Conservation (phyloP, 2,888 invertebrate species). For the Hesperia comma region DNA sequence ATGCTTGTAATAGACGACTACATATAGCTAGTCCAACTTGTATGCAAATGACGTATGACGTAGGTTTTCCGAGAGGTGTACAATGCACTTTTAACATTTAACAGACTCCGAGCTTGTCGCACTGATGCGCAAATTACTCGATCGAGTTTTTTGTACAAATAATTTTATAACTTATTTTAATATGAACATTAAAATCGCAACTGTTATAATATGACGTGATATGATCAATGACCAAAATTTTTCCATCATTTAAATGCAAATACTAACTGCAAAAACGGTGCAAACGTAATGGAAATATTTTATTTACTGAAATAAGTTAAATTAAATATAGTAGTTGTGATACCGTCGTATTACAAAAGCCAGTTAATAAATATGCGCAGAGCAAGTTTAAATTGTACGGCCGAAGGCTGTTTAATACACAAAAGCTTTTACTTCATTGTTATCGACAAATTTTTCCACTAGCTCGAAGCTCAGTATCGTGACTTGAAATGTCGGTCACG, state of each 20-base stretch:
- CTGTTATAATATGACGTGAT: no score
- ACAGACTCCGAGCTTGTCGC: slow-evolving; percentile 63
- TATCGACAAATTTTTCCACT: slow-evolving; percentile 21
- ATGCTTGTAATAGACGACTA: slow-evolving; percentile 45
- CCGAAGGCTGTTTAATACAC: slow-evolving; percentile 12
- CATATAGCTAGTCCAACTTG: slow-evolving; percentile 44
- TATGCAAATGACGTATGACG: slow-evolving; percentile 50
- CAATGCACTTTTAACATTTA: slow-evolving; percentile 78
- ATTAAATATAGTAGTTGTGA: no score
- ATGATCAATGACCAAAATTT: no score
- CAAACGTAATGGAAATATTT: no score
- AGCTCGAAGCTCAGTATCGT: slow-evolving; percentile 40
- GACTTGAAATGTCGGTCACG: slow-evolving; percentile 74
- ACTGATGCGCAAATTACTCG: slow-evolving; percentile 32
- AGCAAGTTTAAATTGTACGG: neutral
- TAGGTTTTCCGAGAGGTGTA: slow-evolving; percentile 70
- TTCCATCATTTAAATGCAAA: no score
- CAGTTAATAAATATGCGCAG: neutral
- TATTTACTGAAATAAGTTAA: no score
- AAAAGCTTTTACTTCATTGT: slow-evolving; percentile 22
- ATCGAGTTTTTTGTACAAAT: neutral
- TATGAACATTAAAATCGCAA: no score
- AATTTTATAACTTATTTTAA: no score
- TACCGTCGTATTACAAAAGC: no score
- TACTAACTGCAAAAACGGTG: no score